A percentile compares a stretch with the other conserved stretches of the same genome.
These are phyloP conservation scores for Tridacna gigas DNA, from an alignment of 2,888 invertebrate species.

Conservation along the genomic window DNA sequence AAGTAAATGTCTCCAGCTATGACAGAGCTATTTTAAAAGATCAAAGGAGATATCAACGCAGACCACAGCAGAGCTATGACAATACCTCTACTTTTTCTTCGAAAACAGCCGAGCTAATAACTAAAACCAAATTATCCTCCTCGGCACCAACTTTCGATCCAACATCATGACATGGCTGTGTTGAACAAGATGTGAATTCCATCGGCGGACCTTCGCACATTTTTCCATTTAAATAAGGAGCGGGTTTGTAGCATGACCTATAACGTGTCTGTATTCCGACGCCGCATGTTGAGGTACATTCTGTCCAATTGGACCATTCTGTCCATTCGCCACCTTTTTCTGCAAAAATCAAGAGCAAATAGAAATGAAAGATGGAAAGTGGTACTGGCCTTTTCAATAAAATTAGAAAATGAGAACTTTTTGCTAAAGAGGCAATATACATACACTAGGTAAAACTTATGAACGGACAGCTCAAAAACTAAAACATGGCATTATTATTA, in stretches of 20 bases:
- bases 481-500: too few species aligned
- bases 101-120: too few species aligned
- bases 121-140: not conserved
- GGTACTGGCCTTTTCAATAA: not conserved
- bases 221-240: not conserved
- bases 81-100: too few species aligned
- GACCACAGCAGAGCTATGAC: not conserved
- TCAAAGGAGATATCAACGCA: not conserved
- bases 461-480: too few species aligned
- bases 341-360: not conserved
- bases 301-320: constrained; percentile 4
- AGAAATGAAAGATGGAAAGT: not conserved
- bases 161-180: not conserved
- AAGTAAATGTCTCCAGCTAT: not conserved
- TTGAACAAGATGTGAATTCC: constrained; percentile 1
- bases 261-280: constrained; percentile 12
- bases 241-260: constrained; percentile 1
- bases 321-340: not conserved
- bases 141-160: not conserved
- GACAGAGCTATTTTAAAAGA: too few species aligned
- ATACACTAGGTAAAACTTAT: not conserved
- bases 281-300: not conserved
- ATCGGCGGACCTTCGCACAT: constrained; percentile 4
- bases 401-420: not conserved
- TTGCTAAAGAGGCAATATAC: not conserved